phyloP scores from a whole-genome alignment of 2,888 invertebrate genomes.

The Cyrtodaria siliqua region DNA sequence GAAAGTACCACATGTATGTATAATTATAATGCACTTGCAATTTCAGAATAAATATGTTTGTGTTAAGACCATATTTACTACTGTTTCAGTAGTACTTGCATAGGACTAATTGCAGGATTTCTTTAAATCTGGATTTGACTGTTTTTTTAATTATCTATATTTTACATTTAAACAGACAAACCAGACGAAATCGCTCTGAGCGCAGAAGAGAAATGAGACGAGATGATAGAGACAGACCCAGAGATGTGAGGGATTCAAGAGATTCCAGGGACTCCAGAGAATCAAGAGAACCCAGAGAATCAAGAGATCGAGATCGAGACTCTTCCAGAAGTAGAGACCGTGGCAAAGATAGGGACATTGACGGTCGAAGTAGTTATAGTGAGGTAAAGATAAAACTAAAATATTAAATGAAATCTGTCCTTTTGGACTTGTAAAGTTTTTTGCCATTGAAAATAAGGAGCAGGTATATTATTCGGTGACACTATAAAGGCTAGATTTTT shows the following conservation, averaged over 20 bases:
- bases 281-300: constrained; percentile 6
- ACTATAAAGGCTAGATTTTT: no score
- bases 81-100: no score
- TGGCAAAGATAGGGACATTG: constrained; percentile 39
- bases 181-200: constrained; percentile 58
- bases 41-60: no score
- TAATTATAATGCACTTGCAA: no score
- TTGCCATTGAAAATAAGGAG: no score
- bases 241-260: constrained; percentile 51
- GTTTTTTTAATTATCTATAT: not conserved
- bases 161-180: constrained; percentile 30
- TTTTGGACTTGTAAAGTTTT: no score
- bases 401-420: no score
- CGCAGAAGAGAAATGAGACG: constrained; percentile 51
- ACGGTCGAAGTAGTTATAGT: constrained; percentile 10
- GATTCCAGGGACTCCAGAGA: constrained; percentile 42
- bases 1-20: no score
- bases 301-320: constrained; percentile 53
- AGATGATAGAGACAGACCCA: constrained; percentile 49
- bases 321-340: constrained; percentile 50
- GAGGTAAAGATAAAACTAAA: no score
- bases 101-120: not conserved
- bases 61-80: no score
- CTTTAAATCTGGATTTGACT: not conserved
- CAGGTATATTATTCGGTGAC: no score